Percentiles rank a stretch among this genome's conserved stretches.
phyloP scores from a whole-genome alignment of 2,888 invertebrate species.

The Campopleginae sp. region DNA sequence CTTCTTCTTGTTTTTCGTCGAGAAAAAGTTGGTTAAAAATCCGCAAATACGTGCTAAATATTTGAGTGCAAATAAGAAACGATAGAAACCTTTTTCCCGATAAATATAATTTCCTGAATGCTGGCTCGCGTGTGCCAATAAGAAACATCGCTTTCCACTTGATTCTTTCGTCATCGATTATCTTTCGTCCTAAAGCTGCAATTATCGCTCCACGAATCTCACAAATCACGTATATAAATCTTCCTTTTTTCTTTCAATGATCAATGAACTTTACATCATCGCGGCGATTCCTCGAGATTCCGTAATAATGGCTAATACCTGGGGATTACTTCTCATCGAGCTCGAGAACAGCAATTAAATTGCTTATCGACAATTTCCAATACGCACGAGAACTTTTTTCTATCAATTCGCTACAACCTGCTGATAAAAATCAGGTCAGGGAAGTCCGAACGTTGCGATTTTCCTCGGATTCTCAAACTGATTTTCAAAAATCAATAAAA shows the following conservation, averaged over 20 bases:
- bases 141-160: conserved; percentile 56
- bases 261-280: conserved; percentile 50
- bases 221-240: conserved; percentile 27
- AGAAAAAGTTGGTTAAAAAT: conserved; percentile 3
- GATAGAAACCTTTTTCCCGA: conserved; percentile 18
- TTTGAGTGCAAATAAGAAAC: conserved; percentile 5
- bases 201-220: background rate
- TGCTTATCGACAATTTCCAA: conserved; percentile 11
- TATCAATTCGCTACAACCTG: background rate
- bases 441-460: background rate
- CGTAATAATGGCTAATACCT: conserved; percentile 38
- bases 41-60: conserved; percentile 36
- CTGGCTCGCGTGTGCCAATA: background rate
- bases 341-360: conserved; percentile 49
- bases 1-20: conserved; percentile 20
- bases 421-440: background rate
- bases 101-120: conserved; percentile 28
- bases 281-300: conserved; percentile 31
- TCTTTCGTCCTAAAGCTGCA: conserved; percentile 3
- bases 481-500: background rate
- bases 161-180: conserved; percentile 13
- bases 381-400: background rate
- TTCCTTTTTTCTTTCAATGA: conserved; percentile 45
- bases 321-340: conserved; percentile 1
- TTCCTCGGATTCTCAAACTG: background rate